Conservation (phyloP, 2,888 invertebrate genomes). For the Conistra vaccinii region DNA sequence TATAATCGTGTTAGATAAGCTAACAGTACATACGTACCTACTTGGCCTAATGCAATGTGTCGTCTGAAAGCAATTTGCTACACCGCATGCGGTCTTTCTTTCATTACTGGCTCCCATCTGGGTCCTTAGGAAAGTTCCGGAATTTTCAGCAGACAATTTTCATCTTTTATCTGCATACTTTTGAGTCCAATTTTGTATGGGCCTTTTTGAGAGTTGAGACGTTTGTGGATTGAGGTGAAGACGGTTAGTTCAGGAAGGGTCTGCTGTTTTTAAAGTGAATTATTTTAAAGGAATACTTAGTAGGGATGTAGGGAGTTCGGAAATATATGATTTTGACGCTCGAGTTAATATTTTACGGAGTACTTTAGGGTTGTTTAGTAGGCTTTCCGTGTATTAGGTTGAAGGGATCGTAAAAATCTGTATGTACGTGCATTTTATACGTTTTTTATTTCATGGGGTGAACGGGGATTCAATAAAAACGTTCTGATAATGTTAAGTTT, state of each 20-base stretch:
- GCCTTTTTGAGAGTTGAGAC: conserved; percentile 16
- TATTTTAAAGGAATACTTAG: conserved; percentile 73
- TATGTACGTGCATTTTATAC: conserved; percentile 56
- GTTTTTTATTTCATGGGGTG: conserved; percentile 58
- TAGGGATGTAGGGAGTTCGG: conserved; percentile 41
- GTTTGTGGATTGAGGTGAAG: conserved; percentile 25
- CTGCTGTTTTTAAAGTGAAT: conserved; percentile 76
- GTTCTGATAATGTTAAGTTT: conserved; percentile 47
- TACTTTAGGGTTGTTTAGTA: conserved; percentile 42
- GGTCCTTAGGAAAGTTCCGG: conserved; percentile 53
- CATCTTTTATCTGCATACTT: not conserved
- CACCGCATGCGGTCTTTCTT: conserved; percentile 86
- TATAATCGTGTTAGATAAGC: conserved; percentile 58
- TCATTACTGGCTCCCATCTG: conserved; percentile 79
- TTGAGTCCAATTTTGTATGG: conserved; percentile 24
- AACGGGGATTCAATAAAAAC: conserved; percentile 57
- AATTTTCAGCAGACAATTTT: conserved; percentile 17
- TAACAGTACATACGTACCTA: conserved; percentile 61
- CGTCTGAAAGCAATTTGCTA: conserved; percentile 89
- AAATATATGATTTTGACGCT: conserved; percentile 59
- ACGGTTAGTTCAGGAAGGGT: conserved; percentile 72
- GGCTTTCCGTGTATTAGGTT: conserved; percentile 49
- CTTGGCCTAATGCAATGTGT: conserved; percentile 85
- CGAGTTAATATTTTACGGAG: conserved; percentile 52
- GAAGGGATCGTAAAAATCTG: conserved; percentile 62